These are phyloP conservation scores for Zaprionus inermis DNA, from an alignment of 1,140 invertebrate genomes.

Conservation along the genomic window DNA sequence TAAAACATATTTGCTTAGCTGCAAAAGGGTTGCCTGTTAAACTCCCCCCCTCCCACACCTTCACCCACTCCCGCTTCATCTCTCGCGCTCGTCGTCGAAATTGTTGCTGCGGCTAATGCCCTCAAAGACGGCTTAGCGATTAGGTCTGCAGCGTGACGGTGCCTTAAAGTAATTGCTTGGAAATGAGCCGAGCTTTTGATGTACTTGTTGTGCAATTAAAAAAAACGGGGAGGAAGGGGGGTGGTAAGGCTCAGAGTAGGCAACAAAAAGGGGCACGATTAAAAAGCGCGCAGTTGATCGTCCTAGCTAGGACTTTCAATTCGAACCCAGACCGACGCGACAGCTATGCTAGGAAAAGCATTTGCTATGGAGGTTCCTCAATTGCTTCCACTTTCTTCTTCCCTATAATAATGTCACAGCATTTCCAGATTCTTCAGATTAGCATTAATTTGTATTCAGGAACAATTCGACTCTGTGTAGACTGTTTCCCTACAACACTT, in stretches of 20 bases:
- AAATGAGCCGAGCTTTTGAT: constrained; percentile 58
- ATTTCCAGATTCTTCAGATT: no score
- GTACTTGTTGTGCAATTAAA: constrained; percentile 50
- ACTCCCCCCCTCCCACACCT: background rate
- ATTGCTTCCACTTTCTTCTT: background rate
- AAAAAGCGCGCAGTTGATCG: background rate
- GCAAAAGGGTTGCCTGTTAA: constrained; percentile 66
- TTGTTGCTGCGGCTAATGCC: constrained; percentile 63
- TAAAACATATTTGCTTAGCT: constrained; percentile 55
- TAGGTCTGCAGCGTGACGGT: constrained; percentile 44
- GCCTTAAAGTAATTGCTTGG: constrained; percentile 67
- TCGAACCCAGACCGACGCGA: no score
- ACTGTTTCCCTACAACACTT: no score
- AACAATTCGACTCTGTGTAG: no score
- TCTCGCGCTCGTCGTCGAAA: constrained; percentile 21
- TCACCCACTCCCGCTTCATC: no score
- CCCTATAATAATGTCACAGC: no score
- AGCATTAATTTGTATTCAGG: no score
- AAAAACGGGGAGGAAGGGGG: no score
- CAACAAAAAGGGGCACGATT: background rate
- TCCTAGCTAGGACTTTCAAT: background rate
- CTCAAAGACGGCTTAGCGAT: constrained; percentile 65
- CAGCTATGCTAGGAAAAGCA: no score
- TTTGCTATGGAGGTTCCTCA: no score
- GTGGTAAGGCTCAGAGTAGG: background rate